These are phyloP conservation scores for Cettia cetti DNA, from an alignment of 2,113 vertebrate genomes.

Conservation along the genomic window DNA sequence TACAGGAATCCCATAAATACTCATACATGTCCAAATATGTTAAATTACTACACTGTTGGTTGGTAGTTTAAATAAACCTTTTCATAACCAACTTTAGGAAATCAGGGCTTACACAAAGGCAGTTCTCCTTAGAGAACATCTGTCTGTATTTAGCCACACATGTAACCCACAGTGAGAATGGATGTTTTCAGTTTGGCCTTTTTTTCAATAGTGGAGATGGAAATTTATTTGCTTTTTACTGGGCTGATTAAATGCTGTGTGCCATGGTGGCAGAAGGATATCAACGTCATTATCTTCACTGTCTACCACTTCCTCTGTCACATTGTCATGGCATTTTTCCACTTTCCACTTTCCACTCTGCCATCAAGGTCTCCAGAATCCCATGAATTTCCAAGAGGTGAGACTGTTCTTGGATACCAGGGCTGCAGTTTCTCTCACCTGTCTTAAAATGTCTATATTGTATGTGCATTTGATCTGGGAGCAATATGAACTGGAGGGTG, in stretches of 20 bases:
- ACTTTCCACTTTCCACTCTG: not conserved
- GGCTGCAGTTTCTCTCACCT: not conserved
- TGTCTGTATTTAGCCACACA: not conserved
- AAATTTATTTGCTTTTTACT: not conserved
- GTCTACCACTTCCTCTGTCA: fast-evolving
- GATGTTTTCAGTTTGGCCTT: not conserved
- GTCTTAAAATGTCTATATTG: not conserved
- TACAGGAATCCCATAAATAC: not conserved
- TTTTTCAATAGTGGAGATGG: not conserved
- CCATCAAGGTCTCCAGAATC: not conserved
- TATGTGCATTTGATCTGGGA: not conserved
- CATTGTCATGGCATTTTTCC: fast-evolving
- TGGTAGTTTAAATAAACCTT: not conserved
- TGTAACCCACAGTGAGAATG: not conserved
- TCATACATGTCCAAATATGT: not conserved
- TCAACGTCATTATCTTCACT: not conserved
- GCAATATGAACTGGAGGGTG: not conserved
- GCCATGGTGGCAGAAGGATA: not conserved
- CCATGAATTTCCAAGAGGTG: not conserved
- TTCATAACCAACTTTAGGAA: not conserved
- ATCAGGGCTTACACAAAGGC: not conserved
- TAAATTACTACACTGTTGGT: not conserved
- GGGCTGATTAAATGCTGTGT: not conserved
- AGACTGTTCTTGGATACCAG: not conserved
- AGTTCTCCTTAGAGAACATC: not conserved